These are phyloP conservation scores for Enteromius fasciolatus DNA, from an alignment of 2,797 vertebrate species.

Conservation along the genomic window DNA sequence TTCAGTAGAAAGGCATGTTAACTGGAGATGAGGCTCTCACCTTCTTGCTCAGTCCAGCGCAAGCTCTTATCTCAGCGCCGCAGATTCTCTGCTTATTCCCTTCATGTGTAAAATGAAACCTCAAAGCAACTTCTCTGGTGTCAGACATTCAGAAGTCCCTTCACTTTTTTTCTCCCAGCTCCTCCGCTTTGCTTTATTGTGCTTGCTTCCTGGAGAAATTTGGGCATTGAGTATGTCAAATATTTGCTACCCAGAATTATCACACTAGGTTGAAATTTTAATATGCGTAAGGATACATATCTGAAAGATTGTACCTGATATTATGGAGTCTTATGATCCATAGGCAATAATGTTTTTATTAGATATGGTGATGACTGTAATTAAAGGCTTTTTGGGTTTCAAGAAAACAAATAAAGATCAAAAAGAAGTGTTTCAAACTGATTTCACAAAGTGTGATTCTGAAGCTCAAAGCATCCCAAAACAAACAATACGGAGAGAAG, in stretches of 20 bases:
- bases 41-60: conserved; percentile 56
- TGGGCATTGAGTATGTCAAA: conserved; percentile 57
- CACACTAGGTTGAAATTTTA: conserved; percentile 57
- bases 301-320: conserved; percentile 59
- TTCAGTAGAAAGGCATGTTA: conserved; percentile 67
- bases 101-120: conserved; percentile 23
- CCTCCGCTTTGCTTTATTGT: conserved; percentile 57
- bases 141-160: conserved; percentile 6
- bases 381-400: conserved; percentile 66
- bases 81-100: conserved; percentile 41
- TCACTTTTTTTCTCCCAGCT: conserved; percentile 5
- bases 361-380: conserved; percentile 61
- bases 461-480: conserved; percentile 10
- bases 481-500: neutral
- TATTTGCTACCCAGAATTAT: conserved; percentile 48
- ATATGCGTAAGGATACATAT: conserved; percentile 58
- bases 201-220: conserved; percentile 62
- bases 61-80: conserved; percentile 55
- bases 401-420: conserved; percentile 73
- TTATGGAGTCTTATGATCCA: conserved; percentile 63
- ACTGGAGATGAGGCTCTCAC: conserved; percentile 65
- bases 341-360: conserved; percentile 80
- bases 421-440: conserved; percentile 40
- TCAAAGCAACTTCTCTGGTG: conserved; percentile 42
- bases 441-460: conserved; percentile 47